phyloP scores from a whole-genome alignment of 2,888 invertebrate genomes.

The Eupithecia inturbata region DNA sequence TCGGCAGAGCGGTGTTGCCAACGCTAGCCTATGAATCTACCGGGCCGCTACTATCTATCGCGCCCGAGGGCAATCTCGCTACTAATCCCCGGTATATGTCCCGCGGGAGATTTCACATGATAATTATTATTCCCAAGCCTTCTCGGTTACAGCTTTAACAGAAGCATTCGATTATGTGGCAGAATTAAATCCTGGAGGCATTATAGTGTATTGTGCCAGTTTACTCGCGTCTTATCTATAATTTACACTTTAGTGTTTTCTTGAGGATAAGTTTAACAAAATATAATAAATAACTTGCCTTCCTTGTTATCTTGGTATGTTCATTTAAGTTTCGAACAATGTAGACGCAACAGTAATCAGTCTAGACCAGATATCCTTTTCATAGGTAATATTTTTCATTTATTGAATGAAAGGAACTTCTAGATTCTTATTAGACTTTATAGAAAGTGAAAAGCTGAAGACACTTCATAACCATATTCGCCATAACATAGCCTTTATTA shows the following conservation, averaged over 20 bases:
- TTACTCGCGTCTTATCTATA: not conserved
- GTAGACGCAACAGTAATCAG: not conserved
- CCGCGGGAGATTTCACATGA: slow-evolving; percentile 56
- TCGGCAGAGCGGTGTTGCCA: slow-evolving; percentile 35
- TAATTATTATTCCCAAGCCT: slow-evolving; percentile 58
- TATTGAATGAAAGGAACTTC: too few relatives aligned
- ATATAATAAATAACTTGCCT: not conserved
- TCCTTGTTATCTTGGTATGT: not conserved
- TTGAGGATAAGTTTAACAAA: not conserved
- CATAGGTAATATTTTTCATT: not conserved
- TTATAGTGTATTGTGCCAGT: slow-evolving; percentile 1
- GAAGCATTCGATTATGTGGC: slow-evolving; percentile 29
- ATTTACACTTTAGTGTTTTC: not conserved
- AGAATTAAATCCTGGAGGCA: slow-evolving; percentile 22
- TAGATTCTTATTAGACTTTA: too few relatives aligned
- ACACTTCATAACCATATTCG: not conserved
- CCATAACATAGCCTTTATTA: not conserved
- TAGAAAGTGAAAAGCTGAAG: not conserved
- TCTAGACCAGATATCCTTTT: not conserved
- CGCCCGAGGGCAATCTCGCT: slow-evolving; percentile 51
- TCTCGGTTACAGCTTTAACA: slow-evolving; percentile 28
- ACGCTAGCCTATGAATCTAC: slow-evolving; percentile 50
- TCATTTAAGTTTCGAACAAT: not conserved
- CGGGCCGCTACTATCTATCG: slow-evolving; percentile 48
- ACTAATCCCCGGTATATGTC: slow-evolving; percentile 57